Percentiles rank a stretch among this genome's conserved stretches.
Evolutionary conservation across 2,888 invertebrate genomes (phyloP).

Genomic region (Spialia ferax): DNA sequence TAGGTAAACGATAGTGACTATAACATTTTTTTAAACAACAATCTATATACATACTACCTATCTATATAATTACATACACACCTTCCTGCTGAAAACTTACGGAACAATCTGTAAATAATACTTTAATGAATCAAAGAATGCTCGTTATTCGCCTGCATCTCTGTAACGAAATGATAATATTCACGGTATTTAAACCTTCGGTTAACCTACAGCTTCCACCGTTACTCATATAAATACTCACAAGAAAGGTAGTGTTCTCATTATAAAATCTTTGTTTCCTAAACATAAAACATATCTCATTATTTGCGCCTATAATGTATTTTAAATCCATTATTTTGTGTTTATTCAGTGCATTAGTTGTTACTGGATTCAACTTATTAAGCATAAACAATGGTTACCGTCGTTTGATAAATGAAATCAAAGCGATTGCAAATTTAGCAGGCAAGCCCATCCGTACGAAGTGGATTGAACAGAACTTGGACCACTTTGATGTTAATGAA

Average conservation of each 20-base stretch:
- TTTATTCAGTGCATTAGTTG: neutral
- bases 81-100: too few species aligned
- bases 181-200: slow-evolving; percentile 12
- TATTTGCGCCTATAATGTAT: slow-evolving; percentile 6
- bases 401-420: slow-evolving; percentile 19
- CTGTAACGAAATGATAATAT: slow-evolving; percentile 29
- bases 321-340: slow-evolving; percentile 10
- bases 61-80: too few species aligned
- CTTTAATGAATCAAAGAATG: slow-evolving; percentile 19
- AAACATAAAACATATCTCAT: neutral
- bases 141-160: slow-evolving; percentile 23
- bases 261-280: neutral
- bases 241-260: neutral
- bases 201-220: neutral
- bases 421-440: neutral
- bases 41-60: too few species aligned
- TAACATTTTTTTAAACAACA: too few species aligned
- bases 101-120: too few species aligned
- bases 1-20: too few species aligned
- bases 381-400: slow-evolving; percentile 18
- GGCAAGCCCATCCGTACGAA: slow-evolving; percentile 31
- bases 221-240: neutral
- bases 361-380: slow-evolving; percentile 17
- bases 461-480: slow-evolving; percentile 70
- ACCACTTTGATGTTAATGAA: slow-evolving; percentile 67